Base-by-base conservation (phyloP, 2,113 vertebrate species). In the Pionites leucogaster region DNA sequence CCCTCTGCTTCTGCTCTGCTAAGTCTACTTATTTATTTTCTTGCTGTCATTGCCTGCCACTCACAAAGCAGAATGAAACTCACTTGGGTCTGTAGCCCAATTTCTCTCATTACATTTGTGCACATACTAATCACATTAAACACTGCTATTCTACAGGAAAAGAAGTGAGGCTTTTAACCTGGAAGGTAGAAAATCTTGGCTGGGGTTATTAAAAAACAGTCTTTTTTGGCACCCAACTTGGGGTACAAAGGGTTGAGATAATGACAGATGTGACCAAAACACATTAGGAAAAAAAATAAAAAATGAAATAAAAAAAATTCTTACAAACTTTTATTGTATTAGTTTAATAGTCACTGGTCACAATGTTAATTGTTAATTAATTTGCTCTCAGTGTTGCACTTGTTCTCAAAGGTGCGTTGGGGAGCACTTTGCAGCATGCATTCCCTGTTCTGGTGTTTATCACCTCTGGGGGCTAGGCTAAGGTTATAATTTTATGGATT, bases 91-190 rank as follows among this genome's bases (percentile, higher is more conserved):
- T 14, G 8, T 29, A 15, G 3, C 35, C 13, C 20, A n/a, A 27
- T 35, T 59, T 60, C 44, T 25, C 75, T 62, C 16, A 12, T 35
- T n/a, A 9, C 4, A 8, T 76, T 39, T 75, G 14, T 44, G 29
- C 37, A 14, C 9, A 7, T 8, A 12, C 17, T 42, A 47, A 39
- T 27, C 53, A 29, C 8, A 11, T 11, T 22, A 25, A 55, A 29
- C n/a, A 50, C 1, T 7, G 5, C 7, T 75, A 24, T n/a, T 60
- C 13, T 33, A 7, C 57, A 0, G 3, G 31, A 22, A 52, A 41
- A 23, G 6, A 55, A 2, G 4, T 6, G 44, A 39, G 10, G 6
- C 10, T 88, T 84, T 84, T 82, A 85, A 13, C 10, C 8, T 15
- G 16, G 9, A 25, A 86, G 79, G 37, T 4, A 64, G 28, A 31